phyloP scores from a whole-genome alignment of 2,113 vertebrate species.

The Phycodurus eques region DNA sequence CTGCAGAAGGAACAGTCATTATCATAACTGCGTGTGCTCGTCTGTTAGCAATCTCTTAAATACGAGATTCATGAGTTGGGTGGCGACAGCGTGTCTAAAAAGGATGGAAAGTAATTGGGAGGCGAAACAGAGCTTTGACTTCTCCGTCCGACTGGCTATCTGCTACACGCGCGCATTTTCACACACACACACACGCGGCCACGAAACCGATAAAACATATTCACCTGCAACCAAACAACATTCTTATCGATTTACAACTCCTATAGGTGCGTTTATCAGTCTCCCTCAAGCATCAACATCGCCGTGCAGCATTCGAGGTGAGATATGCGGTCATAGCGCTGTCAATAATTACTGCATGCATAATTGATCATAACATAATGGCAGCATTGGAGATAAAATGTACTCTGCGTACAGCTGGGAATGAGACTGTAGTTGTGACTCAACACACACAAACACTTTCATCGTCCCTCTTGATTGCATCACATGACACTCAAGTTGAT shows the following conservation, averaged over 20 bases:
- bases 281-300: conserved; percentile 55
- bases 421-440: conserved; percentile 6
- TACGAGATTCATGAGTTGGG: conserved; percentile 18
- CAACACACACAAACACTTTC: not conserved
- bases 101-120: conserved; percentile 32
- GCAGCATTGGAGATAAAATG: conserved; percentile 34
- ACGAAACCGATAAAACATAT: conserved; percentile 28
- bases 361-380: conserved; percentile 64
- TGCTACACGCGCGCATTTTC: not conserved
- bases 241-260: conserved; percentile 35
- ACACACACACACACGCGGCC: not conserved
- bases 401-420: conserved; percentile 39
- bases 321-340: conserved; percentile 52
- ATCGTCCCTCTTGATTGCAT: conserved; percentile 42
- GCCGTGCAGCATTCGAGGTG: conserved; percentile 59
- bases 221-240: conserved; percentile 20
- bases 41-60: conserved; percentile 21
- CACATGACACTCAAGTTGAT: conserved; percentile 29
- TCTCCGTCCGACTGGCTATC: conserved; percentile 17
- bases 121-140: conserved; percentile 36
- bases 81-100: conserved; percentile 23
- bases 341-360: conserved; percentile 72
- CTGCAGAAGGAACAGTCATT: conserved; percentile 10
- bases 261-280: conserved; percentile 36
- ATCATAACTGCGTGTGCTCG: not conserved